phyloP scores from a whole-genome alignment of 2,797 vertebrate species.

The Myotis vivesi region DNA sequence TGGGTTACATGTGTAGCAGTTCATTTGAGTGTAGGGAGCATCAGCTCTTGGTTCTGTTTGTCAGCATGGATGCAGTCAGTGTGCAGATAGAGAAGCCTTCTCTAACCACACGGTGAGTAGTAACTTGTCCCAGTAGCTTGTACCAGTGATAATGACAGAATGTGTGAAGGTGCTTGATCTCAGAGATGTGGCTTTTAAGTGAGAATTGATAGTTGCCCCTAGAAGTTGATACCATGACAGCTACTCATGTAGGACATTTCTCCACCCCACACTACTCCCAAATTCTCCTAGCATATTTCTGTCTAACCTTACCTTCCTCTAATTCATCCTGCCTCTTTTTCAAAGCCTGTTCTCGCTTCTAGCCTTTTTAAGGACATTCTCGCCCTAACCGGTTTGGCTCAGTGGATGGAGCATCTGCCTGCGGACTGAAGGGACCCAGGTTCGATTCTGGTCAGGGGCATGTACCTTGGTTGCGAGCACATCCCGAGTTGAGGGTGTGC shows the following conservation, averaged over 20 bases:
- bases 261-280: background rate
- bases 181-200: background rate
- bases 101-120: background rate
- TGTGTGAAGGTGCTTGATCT: background rate
- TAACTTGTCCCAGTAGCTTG: background rate
- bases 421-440: too few species aligned
- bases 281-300: background rate
- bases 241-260: background rate
- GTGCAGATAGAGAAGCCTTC: background rate
- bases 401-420: too few species aligned
- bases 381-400: too few species aligned
- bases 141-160: background rate
- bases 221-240: background rate
- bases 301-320: background rate
- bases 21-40: background rate
- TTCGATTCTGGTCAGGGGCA: too few species aligned
- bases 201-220: background rate
- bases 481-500: too few species aligned
- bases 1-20: background rate
- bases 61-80: background rate
- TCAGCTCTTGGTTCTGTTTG: background rate
- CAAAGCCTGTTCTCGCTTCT: background rate
- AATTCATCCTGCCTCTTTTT: background rate
- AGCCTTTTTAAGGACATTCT: background rate
- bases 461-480: too few species aligned